These are phyloP conservation scores for Helicoverpa zea DNA, from an alignment of 1,140 invertebrate species.

Conservation along the genomic window DNA sequence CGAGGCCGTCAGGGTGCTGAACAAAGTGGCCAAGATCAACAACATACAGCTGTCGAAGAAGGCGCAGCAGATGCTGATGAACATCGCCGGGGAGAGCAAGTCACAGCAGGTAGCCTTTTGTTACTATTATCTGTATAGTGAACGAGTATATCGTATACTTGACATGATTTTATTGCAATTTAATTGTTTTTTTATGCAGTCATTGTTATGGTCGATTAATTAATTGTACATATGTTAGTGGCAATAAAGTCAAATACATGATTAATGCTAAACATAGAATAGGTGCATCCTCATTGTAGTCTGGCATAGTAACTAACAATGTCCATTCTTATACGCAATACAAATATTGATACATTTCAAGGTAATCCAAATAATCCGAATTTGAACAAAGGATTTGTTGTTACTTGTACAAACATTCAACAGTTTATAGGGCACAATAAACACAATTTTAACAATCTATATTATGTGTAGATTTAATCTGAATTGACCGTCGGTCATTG, in stretches of 20 bases:
- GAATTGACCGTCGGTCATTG: neutral
- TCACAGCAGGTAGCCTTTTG: conserved; percentile 61
- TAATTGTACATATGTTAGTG: too few species aligned
- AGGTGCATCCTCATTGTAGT: neutral
- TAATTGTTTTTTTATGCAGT: too few species aligned
- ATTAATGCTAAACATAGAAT: too few species aligned
- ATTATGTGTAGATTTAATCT: neutral
- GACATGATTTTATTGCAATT: too few species aligned
- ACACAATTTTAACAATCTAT: neutral
- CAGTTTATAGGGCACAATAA: neutral
- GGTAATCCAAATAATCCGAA: too few species aligned
- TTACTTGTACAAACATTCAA: neutral
- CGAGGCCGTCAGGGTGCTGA: conserved; percentile 88
- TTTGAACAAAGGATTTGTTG: neutral
- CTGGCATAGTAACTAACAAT: neutral
- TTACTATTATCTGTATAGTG: neutral
- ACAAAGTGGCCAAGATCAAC: conserved; percentile 90
- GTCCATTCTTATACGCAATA: too few species aligned
- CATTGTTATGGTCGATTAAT: too few species aligned
- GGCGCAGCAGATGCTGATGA: conserved; percentile 82
- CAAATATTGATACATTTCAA: too few species aligned
- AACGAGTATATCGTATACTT: neutral
- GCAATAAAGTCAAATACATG: too few species aligned
- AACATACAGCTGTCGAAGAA: conserved; percentile 88
- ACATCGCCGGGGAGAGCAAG: conserved; percentile 69